Percentiles rank a stretch among this genome's conserved stretches.
These are phyloP conservation scores for Leptopilina myrica DNA, from an alignment of 2,888 invertebrate genomes.

Conservation along the genomic window DNA sequence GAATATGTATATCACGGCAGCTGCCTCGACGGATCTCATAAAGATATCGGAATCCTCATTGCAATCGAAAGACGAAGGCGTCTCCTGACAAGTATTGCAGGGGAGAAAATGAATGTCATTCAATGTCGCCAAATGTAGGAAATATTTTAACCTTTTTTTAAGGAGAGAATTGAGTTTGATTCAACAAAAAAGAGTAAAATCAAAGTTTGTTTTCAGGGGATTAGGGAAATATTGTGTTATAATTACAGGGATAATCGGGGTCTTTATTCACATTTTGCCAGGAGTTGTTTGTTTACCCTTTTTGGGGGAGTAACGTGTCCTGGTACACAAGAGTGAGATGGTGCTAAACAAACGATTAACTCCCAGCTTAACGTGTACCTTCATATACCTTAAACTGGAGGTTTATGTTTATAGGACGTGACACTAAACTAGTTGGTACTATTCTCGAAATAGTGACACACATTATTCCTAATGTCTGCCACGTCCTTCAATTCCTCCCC, in stretches of 20 bases:
- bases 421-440: constrained; percentile 60
- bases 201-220: too few relatives aligned
- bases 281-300: constrained; percentile 58
- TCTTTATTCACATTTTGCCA: background rate
- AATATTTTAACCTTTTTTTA: background rate
- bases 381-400: constrained; percentile 62
- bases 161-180: too few relatives aligned
- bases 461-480: constrained; percentile 41
- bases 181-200: background rate
- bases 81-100: constrained; percentile 7
- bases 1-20: constrained; percentile 69
- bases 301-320: constrained; percentile 56
- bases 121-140: background rate
- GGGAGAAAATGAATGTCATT: constrained; percentile 11
- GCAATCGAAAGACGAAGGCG: constrained; percentile 14
- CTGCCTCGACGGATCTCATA: constrained; percentile 46
- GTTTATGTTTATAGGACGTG: constrained; percentile 62
- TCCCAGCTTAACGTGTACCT: constrained; percentile 66
- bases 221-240: background rate
- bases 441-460: constrained; percentile 55
- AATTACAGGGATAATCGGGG: constrained; percentile 22
- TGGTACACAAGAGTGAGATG: constrained; percentile 63
- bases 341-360: constrained; percentile 68
- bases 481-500: constrained; percentile 6
- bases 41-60: constrained; percentile 52